Conservation (phyloP, 2,888 invertebrate genomes). For the Malthinus seriepunctatus region DNA sequence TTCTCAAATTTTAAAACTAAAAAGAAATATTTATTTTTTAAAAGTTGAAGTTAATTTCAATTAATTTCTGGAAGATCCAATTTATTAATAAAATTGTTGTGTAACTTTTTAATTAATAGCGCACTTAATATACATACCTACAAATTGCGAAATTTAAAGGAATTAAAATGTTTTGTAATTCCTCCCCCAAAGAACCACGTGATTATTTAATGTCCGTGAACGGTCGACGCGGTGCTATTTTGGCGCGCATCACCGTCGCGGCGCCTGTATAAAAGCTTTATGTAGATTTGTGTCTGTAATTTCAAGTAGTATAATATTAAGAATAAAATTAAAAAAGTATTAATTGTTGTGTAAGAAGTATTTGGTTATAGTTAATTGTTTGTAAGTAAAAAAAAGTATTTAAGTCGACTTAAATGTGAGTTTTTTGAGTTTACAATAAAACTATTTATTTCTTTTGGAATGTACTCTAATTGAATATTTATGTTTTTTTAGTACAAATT, state of each 20-base stretch:
- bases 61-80: no score
- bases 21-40: no score
- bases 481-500: background rate
- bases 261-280: conserved; percentile 31
- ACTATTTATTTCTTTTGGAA: background rate
- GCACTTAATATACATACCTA: background rate
- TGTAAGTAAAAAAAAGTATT: no score
- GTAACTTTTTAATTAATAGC: background rate
- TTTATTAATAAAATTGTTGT: no score
- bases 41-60: no score
- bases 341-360: no score
- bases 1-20: no score
- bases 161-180: conserved; percentile 15
- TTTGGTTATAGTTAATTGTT: no score
- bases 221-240: conserved; percentile 39
- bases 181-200: conserved; percentile 27
- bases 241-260: conserved; percentile 37
- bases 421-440: background rate
- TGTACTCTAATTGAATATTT: background rate
- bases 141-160: conserved; percentile 11
- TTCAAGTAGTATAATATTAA: conserved; percentile 8
- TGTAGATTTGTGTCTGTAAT: conserved; percentile 26
- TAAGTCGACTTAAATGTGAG: background rate
- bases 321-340: no score
- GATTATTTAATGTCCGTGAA: conserved; percentile 24